Evolutionary conservation across 2,113 vertebrate genomes (phyloP).

Genomic region (Lasiurus borealis): DNA sequence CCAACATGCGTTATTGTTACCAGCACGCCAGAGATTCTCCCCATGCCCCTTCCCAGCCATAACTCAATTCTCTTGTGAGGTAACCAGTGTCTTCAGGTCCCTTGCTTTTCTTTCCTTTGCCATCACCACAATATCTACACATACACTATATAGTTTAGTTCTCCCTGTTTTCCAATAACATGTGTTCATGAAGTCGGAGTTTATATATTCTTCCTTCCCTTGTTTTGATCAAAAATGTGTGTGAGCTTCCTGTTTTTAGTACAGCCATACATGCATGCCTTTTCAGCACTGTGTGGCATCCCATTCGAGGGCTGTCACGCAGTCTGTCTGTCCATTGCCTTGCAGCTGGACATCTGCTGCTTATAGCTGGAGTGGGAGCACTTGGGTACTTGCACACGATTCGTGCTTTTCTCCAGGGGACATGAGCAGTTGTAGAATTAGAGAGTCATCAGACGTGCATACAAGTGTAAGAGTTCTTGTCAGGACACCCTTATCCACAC

Average conservation of each 20-base stretch:
- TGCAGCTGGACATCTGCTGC: too few relatives aligned
- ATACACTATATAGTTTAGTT: neutral
- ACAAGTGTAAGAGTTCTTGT: neutral
- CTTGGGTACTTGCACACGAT: neutral
- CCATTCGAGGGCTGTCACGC: fast-evolving
- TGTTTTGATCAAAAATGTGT: neutral
- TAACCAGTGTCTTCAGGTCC: neutral
- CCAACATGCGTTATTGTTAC: too few relatives aligned
- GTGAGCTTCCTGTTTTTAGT: neutral
- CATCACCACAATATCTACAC: neutral
- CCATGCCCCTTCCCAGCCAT: neutral
- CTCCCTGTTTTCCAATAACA: neutral
- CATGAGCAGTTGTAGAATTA: neutral
- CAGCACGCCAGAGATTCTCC: neutral
- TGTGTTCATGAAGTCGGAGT: neutral
- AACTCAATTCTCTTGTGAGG: neutral
- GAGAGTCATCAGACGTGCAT: neutral
- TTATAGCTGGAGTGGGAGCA: neutral
- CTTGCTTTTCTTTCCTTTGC: neutral
- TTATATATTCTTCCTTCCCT: neutral
- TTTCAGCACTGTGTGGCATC: neutral
- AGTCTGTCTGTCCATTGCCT: neutral
- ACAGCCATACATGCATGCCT: neutral
- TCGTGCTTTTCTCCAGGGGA: neutral
- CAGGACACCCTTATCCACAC: neutral